phyloP scores from a whole-genome alignment of 2,888 invertebrate genomes.

The Andrena haemorrhoa region DNA sequence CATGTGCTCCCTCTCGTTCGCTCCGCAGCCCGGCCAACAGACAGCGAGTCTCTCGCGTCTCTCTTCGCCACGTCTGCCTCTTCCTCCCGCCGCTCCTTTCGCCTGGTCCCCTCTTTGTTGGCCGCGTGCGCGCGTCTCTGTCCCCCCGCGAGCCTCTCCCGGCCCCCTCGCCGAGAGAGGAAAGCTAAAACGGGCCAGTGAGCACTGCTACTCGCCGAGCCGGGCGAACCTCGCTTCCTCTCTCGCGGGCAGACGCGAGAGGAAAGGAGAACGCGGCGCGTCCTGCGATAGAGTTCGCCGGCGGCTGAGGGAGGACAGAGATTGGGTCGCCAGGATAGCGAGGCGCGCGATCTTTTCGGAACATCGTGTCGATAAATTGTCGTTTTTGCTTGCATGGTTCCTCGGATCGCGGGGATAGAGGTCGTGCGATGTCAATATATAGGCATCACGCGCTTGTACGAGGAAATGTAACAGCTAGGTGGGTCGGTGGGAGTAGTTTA shows the following conservation, averaged over 20 bases:
- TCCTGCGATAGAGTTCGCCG: conserved; percentile 30
- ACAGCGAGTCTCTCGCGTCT: conserved; percentile 59
- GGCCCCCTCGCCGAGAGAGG: conserved; percentile 62
- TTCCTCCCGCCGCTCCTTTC: conserved; percentile 53
- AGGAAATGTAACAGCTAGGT: no score
- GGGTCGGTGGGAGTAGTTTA: no score
- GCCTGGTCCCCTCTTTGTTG: conserved; percentile 48
- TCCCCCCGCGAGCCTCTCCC: conserved; percentile 31
- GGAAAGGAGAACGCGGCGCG: conserved; percentile 27
- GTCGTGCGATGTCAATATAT: no score
- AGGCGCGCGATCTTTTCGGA: background rate
- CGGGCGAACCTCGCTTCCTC: conserved; percentile 53
- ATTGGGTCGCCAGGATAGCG: background rate
- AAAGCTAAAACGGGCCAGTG: conserved; percentile 74
- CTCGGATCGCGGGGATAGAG: no score
- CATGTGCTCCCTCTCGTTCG: conserved; percentile 58
- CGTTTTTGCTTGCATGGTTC: no score
- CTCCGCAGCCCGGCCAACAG: conserved; percentile 57
- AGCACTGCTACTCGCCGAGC: conserved; percentile 56
- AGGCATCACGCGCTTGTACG: no score
- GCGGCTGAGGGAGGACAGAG: background rate
- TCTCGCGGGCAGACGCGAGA: conserved; percentile 30
- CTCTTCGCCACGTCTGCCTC: conserved; percentile 37
- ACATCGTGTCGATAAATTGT: no score
- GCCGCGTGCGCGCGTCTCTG: conserved; percentile 51